Base-by-base conservation (phyloP, 2,888 invertebrate species). In the Chrysina gloriosa region DNA sequence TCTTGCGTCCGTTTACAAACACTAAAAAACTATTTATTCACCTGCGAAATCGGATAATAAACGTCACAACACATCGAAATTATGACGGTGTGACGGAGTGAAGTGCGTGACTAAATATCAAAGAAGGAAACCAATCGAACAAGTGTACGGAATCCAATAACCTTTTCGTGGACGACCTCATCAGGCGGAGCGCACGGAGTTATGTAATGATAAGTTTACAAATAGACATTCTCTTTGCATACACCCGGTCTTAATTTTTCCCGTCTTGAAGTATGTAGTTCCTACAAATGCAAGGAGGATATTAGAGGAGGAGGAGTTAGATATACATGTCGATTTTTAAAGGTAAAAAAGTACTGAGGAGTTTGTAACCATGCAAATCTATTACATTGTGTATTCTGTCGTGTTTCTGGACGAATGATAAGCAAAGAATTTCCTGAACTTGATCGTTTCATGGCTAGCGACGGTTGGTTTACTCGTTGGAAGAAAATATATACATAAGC, bases 121-220 rank as follows among this genome's bases (percentile, higher is more conserved):
- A 58, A 23, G 36, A 36, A 11, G 25, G 11, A 58, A 36, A 25
- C 56, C 23, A 39, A 58, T 58, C 25, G 52, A 23, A 58, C 56
- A 36, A 58, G 56, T 58, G 56, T 58, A 58, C 39, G 56, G 36
- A 25, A 58, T 58, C 56, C 25, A 58, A 14, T 58, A 39, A 58
- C 56, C 56, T 58, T 58, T 58, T 23, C 39, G 25, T 25, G 56
- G 25, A 39, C 56, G 56, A 58, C 25, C 56, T 58, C 54, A 36
- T 56, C 36, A 58, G 56, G 56, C 39, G 56, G 56, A 25, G 56
- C 36, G 39, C 39, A 9, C 23, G n/a, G 9, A n/a, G 25, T 58
- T 58, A 23, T 9, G 56, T 39, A 58, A 58, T 54, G 3, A 6
- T 58, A 39, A 25, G n/a, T 54, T 23, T 21, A 2, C 39, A 23